A percentile compares a stretch with the other conserved stretches of the same genome.
These are phyloP conservation scores for Meles meles DNA, from an alignment of 2,113 vertebrate genomes.

Conservation along the genomic window DNA sequence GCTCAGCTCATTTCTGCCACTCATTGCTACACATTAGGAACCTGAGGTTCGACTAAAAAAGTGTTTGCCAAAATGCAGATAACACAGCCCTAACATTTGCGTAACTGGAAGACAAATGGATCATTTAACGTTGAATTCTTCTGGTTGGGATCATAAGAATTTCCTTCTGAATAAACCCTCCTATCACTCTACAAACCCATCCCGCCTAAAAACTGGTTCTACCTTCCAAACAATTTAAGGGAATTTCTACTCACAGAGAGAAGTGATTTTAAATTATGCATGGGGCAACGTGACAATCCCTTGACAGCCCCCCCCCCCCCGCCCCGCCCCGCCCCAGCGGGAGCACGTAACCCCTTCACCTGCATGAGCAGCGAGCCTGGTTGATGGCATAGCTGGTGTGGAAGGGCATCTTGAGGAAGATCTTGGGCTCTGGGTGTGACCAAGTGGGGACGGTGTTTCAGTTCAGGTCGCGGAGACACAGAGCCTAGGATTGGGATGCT, in stretches of 20 bases:
- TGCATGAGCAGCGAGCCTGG: no score
- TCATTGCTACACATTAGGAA: background rate
- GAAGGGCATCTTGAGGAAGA: background rate
- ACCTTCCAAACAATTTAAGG: background rate
- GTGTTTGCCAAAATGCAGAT: background rate
- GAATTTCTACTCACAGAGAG: background rate
- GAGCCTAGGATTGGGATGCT: background rate
- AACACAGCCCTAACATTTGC: background rate
- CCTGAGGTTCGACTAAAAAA: background rate
- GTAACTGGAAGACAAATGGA: background rate
- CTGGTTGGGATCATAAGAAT: background rate
- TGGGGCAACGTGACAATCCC: no score
- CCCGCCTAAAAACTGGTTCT: background rate
- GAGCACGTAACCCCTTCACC: background rate
- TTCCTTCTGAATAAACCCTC: background rate
- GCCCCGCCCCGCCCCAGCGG: accelerated
- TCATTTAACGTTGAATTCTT: background rate
- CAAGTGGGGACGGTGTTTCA: background rate
- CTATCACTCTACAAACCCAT: background rate
- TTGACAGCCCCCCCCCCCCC: background rate
- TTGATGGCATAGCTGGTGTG: background rate
- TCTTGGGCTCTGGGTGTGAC: background rate
- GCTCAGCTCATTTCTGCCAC: background rate
- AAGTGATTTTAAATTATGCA: background rate
- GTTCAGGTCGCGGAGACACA: background rate